Evolutionary conservation across 2,797 vertebrate species (phyloP).

Genomic region (Dermochelys coriacea): DNA sequence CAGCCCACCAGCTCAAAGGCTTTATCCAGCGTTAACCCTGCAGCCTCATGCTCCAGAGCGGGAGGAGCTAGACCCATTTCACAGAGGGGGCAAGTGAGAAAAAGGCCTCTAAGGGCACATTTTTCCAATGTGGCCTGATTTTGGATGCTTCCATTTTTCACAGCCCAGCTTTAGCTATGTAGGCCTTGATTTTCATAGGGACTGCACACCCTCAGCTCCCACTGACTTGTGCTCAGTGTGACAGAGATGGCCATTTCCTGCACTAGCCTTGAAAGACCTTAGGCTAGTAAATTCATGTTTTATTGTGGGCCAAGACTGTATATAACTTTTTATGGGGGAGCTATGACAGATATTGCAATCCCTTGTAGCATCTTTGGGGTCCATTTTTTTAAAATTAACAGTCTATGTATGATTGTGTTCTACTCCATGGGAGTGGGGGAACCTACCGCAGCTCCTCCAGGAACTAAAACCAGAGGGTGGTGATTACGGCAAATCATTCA

Average conservation of each 20-base stretch:
- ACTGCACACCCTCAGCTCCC: neutral
- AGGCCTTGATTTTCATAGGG: neutral
- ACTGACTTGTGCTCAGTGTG: neutral
- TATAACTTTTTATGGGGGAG: neutral
- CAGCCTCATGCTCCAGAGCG: neutral
- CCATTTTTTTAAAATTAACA: neutral
- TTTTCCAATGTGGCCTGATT: neutral
- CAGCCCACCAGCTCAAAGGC: neutral
- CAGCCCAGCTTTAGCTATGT: neutral
- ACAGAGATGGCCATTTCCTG: neutral
- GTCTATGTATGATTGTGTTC: too few relatives aligned
- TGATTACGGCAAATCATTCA: too few relatives aligned
- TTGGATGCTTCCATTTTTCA: neutral
- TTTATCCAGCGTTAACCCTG: fast-evolving
- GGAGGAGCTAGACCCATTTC: neutral
- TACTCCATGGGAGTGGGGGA: too few relatives aligned
- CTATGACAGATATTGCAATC: neutral
- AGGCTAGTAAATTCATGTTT: neutral
- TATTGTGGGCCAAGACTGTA: too few relatives aligned
- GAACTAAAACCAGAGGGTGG: neutral
- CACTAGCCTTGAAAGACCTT: neutral
- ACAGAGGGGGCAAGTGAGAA: neutral
- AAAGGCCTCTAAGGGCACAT: neutral
- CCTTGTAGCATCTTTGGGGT: neutral
- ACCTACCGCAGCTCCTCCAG: neutral